A percentile compares a stretch with the other conserved stretches of the same genome.
phyloP scores from a whole-genome alignment of 2,113 vertebrate species.

The Tetrao urogallus region DNA sequence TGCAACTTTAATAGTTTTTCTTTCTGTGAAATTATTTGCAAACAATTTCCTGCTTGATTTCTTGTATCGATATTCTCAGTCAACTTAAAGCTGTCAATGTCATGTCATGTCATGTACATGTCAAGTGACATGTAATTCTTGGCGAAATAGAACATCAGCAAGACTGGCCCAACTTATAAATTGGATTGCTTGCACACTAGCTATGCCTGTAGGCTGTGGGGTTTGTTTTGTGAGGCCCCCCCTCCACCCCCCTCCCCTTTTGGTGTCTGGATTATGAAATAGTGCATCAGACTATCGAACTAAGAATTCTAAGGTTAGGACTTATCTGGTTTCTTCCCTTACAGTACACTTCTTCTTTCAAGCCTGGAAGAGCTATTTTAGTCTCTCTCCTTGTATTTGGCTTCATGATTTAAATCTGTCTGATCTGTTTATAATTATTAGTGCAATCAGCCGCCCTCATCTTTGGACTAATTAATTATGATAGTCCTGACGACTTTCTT shows the following conservation, averaged over 20 bases:
- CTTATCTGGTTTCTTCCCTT: background rate
- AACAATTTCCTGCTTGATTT: background rate
- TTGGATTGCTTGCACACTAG: background rate
- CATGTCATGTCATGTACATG: no score
- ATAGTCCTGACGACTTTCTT: background rate
- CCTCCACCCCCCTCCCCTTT: background rate
- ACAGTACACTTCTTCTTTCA: background rate
- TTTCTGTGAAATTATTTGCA: background rate
- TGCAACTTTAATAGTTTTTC: background rate
- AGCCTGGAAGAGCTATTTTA: background rate
- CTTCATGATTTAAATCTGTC: background rate
- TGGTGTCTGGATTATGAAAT: background rate
- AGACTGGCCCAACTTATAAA: background rate
- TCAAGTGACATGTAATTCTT: background rate
- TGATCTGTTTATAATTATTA: background rate
- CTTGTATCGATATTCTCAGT: background rate
- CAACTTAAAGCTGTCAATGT: background rate
- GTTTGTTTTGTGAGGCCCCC: background rate
- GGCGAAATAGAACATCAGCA: background rate
- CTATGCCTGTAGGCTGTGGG: background rate
- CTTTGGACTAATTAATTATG: conserved; percentile 32
- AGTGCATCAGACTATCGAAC: background rate
- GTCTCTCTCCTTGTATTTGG: background rate
- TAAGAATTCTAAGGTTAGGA: background rate
- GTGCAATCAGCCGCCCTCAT: conserved; percentile 3